These are phyloP conservation scores for Pollicipes pollicipes DNA, from an alignment of 1,140 invertebrate genomes.

Conservation along the genomic window DNA sequence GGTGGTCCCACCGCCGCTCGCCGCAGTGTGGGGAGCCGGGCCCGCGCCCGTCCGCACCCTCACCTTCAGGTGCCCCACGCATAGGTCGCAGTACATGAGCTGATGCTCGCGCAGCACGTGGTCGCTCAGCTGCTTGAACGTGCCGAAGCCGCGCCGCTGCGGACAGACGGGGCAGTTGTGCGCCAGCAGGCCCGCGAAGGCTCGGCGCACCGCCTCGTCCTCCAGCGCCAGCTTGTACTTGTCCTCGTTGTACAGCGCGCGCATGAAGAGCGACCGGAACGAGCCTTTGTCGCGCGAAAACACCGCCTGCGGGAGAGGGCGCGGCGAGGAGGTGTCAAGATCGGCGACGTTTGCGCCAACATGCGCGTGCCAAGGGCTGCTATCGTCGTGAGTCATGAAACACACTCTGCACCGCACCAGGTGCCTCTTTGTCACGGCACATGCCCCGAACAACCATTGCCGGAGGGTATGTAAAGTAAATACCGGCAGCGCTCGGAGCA, in stretches of 20 bases:
- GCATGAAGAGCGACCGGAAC: constrained; percentile 21
- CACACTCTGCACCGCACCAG: no score
- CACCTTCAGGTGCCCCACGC: constrained; percentile 75
- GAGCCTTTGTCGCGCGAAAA: constrained; percentile 22
- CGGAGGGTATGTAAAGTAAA: no score
- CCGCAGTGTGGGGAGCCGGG: background rate
- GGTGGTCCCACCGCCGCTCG: no score
- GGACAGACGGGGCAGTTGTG: constrained; percentile 51
- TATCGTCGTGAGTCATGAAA: no score
- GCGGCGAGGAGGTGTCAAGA: no score
- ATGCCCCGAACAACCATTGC: no score
- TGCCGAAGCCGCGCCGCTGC: constrained; percentile 39
- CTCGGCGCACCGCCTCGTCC: constrained; percentile 40
- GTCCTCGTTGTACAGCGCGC: constrained; percentile 36
- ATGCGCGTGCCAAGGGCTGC: no score
- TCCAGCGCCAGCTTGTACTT: constrained; percentile 69
- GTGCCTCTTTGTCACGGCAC: no score
- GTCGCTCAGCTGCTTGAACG: constrained; percentile 53
- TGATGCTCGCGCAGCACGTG: constrained; percentile 73
- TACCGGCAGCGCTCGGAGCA: no score
- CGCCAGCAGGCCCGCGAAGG: constrained; percentile 56
- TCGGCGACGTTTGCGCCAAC: no score
- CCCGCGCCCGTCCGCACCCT: background rate
- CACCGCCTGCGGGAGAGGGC: constrained; percentile 25
- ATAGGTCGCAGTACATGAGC: constrained; percentile 75